Evolutionary conservation across 2,113 vertebrate genomes (phyloP).

Genomic region (Dicerorhinus sumatrensis): DNA sequence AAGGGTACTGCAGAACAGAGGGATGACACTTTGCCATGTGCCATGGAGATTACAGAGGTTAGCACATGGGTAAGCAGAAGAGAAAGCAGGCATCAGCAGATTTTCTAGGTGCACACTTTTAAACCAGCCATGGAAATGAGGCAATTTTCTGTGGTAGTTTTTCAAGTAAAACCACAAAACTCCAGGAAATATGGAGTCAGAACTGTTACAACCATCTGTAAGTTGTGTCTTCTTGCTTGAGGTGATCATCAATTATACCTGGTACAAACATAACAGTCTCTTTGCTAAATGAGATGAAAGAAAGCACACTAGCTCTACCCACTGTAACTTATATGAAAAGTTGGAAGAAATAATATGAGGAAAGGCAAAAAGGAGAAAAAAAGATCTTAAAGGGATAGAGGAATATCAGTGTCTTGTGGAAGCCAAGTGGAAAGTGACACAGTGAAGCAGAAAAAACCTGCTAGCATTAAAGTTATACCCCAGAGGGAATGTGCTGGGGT

Average conservation of each 20-base stretch:
- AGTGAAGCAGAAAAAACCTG: background rate
- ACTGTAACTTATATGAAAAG: background rate
- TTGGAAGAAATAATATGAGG: background rate
- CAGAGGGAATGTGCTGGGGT: background rate
- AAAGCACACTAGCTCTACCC: background rate
- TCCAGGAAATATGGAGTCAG: slow-evolving; percentile 47
- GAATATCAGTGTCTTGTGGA: background rate
- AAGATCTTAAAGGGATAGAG: background rate
- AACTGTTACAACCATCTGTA: slow-evolving; percentile 6
- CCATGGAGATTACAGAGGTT: background rate
- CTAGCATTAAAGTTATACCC: background rate
- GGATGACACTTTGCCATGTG: background rate
- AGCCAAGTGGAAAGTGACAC: background rate
- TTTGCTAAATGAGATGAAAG: background rate
- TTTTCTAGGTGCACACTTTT: slow-evolving; percentile 15
- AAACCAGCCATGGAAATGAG: slow-evolving; percentile 22
- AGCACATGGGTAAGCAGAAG: background rate
- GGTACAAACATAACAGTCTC: background rate
- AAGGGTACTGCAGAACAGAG: background rate
- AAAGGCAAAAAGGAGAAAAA: background rate
- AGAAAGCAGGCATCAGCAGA: background rate
- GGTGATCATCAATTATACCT: background rate
- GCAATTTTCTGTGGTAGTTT: slow-evolving; percentile 58
- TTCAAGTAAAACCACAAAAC: slow-evolving; percentile 54
- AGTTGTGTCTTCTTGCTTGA: background rate